phyloP scores from a whole-genome alignment of 2,888 invertebrate species.

The Rosalia funebris region DNA sequence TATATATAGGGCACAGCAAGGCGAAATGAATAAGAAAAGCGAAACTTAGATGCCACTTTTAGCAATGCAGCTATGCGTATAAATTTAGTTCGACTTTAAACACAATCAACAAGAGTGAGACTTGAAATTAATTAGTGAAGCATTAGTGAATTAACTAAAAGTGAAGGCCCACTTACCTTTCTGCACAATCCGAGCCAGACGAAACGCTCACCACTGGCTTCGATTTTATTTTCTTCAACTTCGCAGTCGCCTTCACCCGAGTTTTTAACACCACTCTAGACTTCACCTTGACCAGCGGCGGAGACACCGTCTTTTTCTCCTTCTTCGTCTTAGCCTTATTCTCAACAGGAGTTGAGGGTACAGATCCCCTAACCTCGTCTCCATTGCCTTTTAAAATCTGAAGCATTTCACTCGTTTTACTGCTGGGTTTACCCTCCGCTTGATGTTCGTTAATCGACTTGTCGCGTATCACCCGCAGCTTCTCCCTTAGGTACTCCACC shows the following conservation, averaged over 20 bases:
- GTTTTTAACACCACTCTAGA: conserved; percentile 44
- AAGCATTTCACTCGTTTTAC: conserved; percentile 1
- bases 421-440: not conserved
- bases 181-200: conserved; percentile 14
- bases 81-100: too few species aligned
- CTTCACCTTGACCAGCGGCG: conserved; percentile 34
- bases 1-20: too few species aligned
- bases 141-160: too few species aligned
- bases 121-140: too few species aligned
- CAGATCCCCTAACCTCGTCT: conserved; percentile 19
- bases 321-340: conserved; percentile 35
- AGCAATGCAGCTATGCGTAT: too few species aligned
- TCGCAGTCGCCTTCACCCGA: conserved; percentile 34
- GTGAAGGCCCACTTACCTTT: conserved; percentile 39
- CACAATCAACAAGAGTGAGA: too few species aligned
- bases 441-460: conserved; percentile 31
- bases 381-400: conserved; percentile 26
- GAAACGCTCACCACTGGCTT: conserved; percentile 20
- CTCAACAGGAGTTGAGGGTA: conserved; percentile 31
- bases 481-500: conserved; percentile 56
- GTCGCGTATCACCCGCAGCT: conserved; percentile 54
- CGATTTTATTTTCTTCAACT: conserved; percentile 36
- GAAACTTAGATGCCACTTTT: too few species aligned
- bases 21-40: too few species aligned
- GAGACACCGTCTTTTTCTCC: conserved; percentile 27